Base-by-base conservation (phyloP, 1,140 invertebrate genomes). In the Pseudomyrmex dendroicus region DNA sequence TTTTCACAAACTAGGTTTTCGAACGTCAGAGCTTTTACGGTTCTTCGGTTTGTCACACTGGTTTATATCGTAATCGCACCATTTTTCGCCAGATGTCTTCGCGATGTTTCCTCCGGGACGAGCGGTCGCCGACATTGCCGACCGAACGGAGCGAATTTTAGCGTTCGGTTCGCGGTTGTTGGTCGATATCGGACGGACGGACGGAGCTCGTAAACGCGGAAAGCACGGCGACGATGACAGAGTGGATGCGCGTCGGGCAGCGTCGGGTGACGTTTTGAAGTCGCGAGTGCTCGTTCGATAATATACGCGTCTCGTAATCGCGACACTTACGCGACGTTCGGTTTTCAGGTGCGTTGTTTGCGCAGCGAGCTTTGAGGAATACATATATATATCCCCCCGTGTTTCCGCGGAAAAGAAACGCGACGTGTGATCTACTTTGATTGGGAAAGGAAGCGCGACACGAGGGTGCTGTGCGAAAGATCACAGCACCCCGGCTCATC, bases 401-500 rank as follows among this genome's bases (percentile, higher is more conserved):
- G 12, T 15, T 17, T 2, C 1, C 44, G 20, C 46, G 8, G 63
- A 12, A 3, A 57, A 44, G 63, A 0, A 3, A 12, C n/a, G 20
- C 63, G 35, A 54, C 4, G 10, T 57, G 46, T 5, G 70, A 9
- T 8, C 52, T 22, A 8, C 20, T 20, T 20, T 5, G 5, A 35
- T 35, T 35, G 1, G 1, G 4, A 35, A 5, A 35, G 67, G 57
- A 61, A 44, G 9, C 54, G 9, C 54, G 13, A 22, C 72, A 61
- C 73, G 73, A 76, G 44, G 54, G 64, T 68, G 50, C 0, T 46
- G 22, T 56, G 15, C 35, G 68, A 68, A 80, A 84, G 66, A 61
- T 87, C 86, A 62, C 35, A 35, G 35, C 25, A 82, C 83, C 83
- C 76, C 63, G 72, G 61, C 56, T 35, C 35, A 35, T 20, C 35